Evolutionary conservation across 92 coral and sea anemone species (phyloP), one percentile per base, ranked within the genome.

Genomic region (Virgularia gustaviana): DNA sequence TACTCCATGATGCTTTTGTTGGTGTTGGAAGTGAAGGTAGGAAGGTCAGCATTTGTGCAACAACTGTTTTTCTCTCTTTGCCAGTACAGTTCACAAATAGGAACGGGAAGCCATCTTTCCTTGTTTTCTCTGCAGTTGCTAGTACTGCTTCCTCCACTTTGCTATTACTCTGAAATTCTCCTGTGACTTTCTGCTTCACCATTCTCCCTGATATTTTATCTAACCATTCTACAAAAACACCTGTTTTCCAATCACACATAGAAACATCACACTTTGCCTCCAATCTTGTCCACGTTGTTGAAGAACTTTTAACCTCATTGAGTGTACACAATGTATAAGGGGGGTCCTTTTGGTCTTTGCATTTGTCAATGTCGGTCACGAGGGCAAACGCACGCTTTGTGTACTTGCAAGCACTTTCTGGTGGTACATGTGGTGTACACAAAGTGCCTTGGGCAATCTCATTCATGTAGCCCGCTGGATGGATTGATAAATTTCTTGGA

Each of bases 241-340:
- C 29, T 19, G 23, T 22, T 0, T 42, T 49, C 19, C 55, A 33
- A 11, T 29, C 31, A 22, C 75, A 68, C 16, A 22, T 45, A 0
- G 75, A 49, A 18, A 32, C 41, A 51, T 68, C 75, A 33, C 75
- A 68, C 23, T 16, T 32, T 3, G 35, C 75, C 22, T 49, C 45
- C 16, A 55, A 55, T n/a, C n/a, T n/a, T n/a, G n/a, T n/a, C n/a
- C n/a, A n/a, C n/a, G n/a, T n/a, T n/a, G n/a, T n/a, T n/a, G n/a
- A n/a, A n/a, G n/a, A n/a, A n/a, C n/a, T n/a, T n/a, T n/a, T n/a
- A n/a, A n/a, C n/a, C n/a, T n/a, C n/a, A n/a, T n/a, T n/a, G n/a
- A n/a, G n/a, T n/a, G n/a, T n/a, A n/a, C n/a, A n/a, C n/a, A n/a
- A n/a, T n/a, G 66, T 60, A 19, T 47, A 60, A 28, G 37, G 66